Base-by-base conservation (phyloP, 2,797 vertebrate genomes). In the Nannoperca australis region DNA sequence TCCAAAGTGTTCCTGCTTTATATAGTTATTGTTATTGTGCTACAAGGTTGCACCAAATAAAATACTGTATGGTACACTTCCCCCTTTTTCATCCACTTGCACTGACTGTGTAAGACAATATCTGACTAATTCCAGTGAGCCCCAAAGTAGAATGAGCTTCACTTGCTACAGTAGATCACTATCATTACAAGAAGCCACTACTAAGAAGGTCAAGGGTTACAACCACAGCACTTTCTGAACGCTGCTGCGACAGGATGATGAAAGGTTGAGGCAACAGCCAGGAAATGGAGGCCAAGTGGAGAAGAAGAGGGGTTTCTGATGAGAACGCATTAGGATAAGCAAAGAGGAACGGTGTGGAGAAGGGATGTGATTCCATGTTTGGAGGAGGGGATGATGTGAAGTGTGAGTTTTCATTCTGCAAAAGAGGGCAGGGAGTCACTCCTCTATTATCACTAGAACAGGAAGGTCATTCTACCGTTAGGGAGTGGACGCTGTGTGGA, bases 131-230 rank as follows among this genome's bases (percentile, higher is more conserved):
- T 61, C 59, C 30, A 59, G 18, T 0, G 10, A 64, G 34, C 60
- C 53, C 7, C 9, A 17, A 20, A 49, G 67, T 22, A 66, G 30
- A 76, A 76, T 54, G 60, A 85, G 62, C 74, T 51, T 51, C 61
- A 40, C 32, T 4, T 42, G 24, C 18, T 12, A 24, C 44, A 53
- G 55, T 60, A 61, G 63, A 84, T 86, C 70, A 49, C 17, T 38
- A 30, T 82, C 85, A 55, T 55, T 78, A 78, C 70, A 55, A 65
- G 76, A 76, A 70, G 64, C 42, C 70, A 81, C 80, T 45, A 50
- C 56, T 17, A 9, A 63, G 27, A 66, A 84, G 79, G 82, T 88
- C 84, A 81, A 47, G 5, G 81, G 84, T 86, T 49, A 24, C 30
- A 18, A 45, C 63, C 65, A 34, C 32, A 24, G 63, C 56, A 1